These are phyloP conservation scores for Drosophila suzukii DNA, from an alignment of 1,140 invertebrate genomes.

Conservation along the genomic window DNA sequence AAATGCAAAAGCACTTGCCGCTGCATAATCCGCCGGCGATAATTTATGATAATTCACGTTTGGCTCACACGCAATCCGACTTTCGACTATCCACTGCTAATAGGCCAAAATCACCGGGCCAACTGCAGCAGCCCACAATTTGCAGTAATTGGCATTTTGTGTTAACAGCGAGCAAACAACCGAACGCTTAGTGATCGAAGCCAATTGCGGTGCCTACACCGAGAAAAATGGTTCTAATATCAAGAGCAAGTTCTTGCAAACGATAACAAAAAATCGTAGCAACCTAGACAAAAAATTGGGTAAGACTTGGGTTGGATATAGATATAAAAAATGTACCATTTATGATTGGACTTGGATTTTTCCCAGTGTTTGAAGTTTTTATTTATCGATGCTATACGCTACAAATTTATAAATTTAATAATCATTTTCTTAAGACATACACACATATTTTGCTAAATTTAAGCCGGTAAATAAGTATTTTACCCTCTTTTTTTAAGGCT, in stretches of 20 bases:
- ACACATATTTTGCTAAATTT: too few species aligned
- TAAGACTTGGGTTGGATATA: too few species aligned
- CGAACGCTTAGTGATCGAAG: constrained; percentile 67
- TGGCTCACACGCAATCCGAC: constrained; percentile 67
- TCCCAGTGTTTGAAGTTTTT: too few species aligned
- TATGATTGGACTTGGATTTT: too few species aligned
- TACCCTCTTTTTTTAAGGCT: too few species aligned
- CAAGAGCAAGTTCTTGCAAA: neutral
- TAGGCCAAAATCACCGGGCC: constrained; percentile 42
- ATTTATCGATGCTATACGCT: too few species aligned
- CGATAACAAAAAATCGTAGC: too few species aligned
- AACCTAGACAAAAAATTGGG: too few species aligned
- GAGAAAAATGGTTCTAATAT: neutral
- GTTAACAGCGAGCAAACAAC: constrained; percentile 73
- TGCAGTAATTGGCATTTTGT: constrained; percentile 73
- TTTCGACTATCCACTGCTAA: constrained; percentile 60
- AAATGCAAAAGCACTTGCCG: constrained; percentile 32
- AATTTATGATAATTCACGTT: constrained; percentile 72
- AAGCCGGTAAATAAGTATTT: too few species aligned
- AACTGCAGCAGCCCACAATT: constrained; percentile 54
- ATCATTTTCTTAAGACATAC: too few species aligned
- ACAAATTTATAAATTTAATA: too few species aligned
- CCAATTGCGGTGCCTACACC: constrained; percentile 43
- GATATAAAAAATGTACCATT: too few species aligned
- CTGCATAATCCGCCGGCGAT: constrained; percentile 68